Percentiles rank a stretch among this genome's conserved stretches.
phyloP scores from a whole-genome alignment of 2,888 invertebrate genomes.

The Globia sparganii region DNA sequence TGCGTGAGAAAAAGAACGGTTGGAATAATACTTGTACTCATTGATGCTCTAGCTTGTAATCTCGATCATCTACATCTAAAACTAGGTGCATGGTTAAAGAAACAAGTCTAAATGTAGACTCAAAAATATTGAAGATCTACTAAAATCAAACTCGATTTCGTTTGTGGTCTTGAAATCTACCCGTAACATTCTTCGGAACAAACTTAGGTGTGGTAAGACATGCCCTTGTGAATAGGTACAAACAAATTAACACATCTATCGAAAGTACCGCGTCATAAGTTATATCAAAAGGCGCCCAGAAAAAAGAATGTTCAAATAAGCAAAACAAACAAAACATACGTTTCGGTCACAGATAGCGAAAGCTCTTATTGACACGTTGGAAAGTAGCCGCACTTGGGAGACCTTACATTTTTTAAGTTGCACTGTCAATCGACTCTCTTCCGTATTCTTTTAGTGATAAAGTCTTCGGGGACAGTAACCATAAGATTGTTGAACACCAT shows the following conservation, averaged over 20 bases:
- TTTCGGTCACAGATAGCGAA: slow-evolving; percentile 89
- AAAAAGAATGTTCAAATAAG: slow-evolving; percentile 83
- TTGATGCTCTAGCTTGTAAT: slow-evolving; percentile 18
- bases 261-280: slow-evolving; percentile 73
- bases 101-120: slow-evolving; percentile 9
- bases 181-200: slow-evolving; percentile 11
- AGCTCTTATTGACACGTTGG: slow-evolving; percentile 89
- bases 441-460: slow-evolving; percentile 67
- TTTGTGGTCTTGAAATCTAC: slow-evolving; percentile 24
- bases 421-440: slow-evolving; percentile 64
- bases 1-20: slow-evolving; percentile 50
- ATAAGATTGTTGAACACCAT: slow-evolving; percentile 61
- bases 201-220: slow-evolving; percentile 41
- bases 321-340: slow-evolving; percentile 84
- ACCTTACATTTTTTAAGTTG: slow-evolving; percentile 68
- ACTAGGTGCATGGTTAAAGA: not conserved
- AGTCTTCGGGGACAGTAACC: slow-evolving; percentile 50
- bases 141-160: slow-evolving; percentile 23
- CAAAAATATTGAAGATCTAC: slow-evolving; percentile 1
- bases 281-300: slow-evolving; percentile 72
- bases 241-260: slow-evolving; percentile 74
- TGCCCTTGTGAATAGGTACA: slow-evolving; percentile 62
- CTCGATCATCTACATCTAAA: slow-evolving; percentile 12
- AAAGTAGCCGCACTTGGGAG: slow-evolving; percentile 81
- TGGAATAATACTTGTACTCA: slow-evolving; percentile 10